Conservation (phyloP, 2,113 vertebrate genomes). For the Heterocephalus glaber region DNA sequence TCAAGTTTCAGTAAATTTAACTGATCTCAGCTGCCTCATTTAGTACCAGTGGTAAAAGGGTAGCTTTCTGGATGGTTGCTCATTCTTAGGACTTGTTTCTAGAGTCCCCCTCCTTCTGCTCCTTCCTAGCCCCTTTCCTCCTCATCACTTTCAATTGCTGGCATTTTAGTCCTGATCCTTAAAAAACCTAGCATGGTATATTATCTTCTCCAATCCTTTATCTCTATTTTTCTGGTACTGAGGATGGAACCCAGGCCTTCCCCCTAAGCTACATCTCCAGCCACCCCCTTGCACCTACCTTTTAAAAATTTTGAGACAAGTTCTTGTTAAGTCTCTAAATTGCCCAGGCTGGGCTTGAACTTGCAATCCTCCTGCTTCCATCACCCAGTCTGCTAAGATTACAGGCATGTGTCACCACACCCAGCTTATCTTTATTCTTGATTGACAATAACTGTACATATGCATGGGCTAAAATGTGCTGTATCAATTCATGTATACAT, state of each 20-base stretch:
- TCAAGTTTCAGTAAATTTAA: constrained; percentile 46
- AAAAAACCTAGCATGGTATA: background rate
- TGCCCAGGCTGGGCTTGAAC: background rate
- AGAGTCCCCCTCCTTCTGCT: background rate
- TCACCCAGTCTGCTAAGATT: background rate
- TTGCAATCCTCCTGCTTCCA: background rate
- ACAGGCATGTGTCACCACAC: background rate
- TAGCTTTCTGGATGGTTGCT: background rate
- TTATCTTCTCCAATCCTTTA: background rate
- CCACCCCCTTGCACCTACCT: background rate
- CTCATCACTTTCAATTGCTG: background rate
- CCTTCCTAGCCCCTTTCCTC: background rate
- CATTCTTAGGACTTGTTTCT: background rate
- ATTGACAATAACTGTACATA: background rate
- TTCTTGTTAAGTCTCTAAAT: background rate
- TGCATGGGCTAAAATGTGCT: background rate
- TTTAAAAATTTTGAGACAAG: background rate
- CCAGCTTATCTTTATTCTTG: background rate
- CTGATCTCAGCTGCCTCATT: constrained; percentile 39
- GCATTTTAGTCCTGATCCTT: background rate
- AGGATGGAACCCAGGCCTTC: background rate
- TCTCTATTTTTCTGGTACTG: background rate
- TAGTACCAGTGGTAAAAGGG: background rate
- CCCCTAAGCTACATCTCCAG: background rate
- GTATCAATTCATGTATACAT: background rate